Base-by-base conservation (phyloP, 1,140 invertebrate genomes). In the Panagrolaimus sp. region DNA sequence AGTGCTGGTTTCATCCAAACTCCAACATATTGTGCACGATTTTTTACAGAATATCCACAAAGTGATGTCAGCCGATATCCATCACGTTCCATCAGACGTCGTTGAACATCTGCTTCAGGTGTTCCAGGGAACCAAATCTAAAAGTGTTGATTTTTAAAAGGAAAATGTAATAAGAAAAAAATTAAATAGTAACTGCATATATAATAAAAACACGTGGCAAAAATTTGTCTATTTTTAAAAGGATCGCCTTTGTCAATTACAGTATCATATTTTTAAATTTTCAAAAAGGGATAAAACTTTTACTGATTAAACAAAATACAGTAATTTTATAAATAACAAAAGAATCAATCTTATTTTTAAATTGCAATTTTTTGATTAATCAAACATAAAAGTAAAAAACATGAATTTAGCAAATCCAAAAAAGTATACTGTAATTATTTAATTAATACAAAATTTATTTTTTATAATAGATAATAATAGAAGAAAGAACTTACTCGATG, bases 111-210 rank as follows among this genome's bases (percentile, higher is more conserved):
- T 1, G 80, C 77, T 38, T 79, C 76, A 6, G 77, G 65, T 14
- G 79, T 69, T 14, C 80, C 81, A 3, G 80, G 78, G 45, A 83
- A 83, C 80, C 80, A 82, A 43, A 80, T 80, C 78, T 80, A 32
- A 12, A 79, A 7, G 32, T 38, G 32, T 38, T 38, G 32, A 4
- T 38, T 4, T 38, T 38, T 38, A 38, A 38, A 38, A 38, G 32
- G n/a, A n/a, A n/a, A n/a, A n/a, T n/a, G n/a, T n/a, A n/a, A n/a
- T n/a, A n/a, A n/a, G n/a, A n/a, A n/a, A n/a, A n/a, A n/a, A n/a
- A n/a, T n/a, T n/a, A n/a, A n/a, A n/a, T n/a, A n/a, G n/a, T n/a
- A n/a, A n/a, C n/a, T n/a, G n/a, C n/a, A n/a, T n/a, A n/a, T n/a
- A n/a, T n/a, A n/a, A n/a, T n/a, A n/a, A n/a, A n/a, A n/a, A n/a